Evolutionary conservation across 2,888 invertebrate species (phyloP).

Genomic region (Melinaea menophilus): DNA sequence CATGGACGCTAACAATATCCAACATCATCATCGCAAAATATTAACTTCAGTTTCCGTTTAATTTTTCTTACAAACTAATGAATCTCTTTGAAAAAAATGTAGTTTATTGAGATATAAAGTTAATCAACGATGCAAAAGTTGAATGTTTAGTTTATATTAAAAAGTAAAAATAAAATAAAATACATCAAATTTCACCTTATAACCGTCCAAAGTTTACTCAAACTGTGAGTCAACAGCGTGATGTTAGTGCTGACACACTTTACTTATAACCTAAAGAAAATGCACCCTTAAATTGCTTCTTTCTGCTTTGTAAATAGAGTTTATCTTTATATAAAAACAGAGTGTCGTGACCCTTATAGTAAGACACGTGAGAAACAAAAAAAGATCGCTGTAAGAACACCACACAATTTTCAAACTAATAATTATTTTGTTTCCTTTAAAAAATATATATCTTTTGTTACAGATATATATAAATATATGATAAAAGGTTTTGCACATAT

Average conservation of each 20-base stretch:
- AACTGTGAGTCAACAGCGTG: conserved; percentile 51
- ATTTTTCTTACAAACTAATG: background rate
- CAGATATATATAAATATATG: no score
- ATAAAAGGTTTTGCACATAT: no score
- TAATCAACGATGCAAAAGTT: no score
- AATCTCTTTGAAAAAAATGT: no score
- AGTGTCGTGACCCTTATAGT: background rate
- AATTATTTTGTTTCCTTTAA: no score
- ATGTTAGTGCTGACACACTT: conserved; percentile 36
- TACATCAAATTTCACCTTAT: conserved; percentile 5
- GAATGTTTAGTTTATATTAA: no score
- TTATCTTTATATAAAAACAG: background rate
- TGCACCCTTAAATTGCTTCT: background rate
- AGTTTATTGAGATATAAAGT: no score
- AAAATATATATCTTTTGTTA: no score
- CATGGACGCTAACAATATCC: conserved; percentile 7
- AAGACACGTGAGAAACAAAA: background rate
- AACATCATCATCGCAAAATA: conserved; percentile 60
- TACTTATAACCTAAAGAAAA: background rate
- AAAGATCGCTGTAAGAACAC: background rate
- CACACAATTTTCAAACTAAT: no score
- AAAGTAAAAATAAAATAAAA: no score
- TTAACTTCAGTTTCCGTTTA: conserved; percentile 14
- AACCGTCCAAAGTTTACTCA: conserved; percentile 49
- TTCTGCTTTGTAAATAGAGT: background rate